These are phyloP conservation scores for Acestrorhynchus altus DNA, from an alignment of 2,797 vertebrate species.

Conservation along the genomic window DNA sequence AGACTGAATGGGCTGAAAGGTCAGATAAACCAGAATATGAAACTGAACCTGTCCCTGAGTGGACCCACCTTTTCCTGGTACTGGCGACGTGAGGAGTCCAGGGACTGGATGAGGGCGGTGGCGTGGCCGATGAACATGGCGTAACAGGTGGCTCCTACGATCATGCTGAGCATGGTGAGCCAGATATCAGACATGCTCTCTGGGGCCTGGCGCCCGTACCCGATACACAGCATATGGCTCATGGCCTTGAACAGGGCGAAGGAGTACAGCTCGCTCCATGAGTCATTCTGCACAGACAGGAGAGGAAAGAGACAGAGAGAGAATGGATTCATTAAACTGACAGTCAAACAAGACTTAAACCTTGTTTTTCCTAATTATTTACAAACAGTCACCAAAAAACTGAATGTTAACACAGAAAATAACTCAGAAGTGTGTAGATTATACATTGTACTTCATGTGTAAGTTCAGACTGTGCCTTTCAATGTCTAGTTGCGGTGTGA, in stretches of 20 bases:
- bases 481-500: no score
- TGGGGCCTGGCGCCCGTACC: slow-evolving; percentile 91
- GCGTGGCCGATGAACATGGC: slow-evolving; percentile 99
- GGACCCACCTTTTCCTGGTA: slow-evolving; percentile 94
- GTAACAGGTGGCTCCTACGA: slow-evolving; percentile 96
- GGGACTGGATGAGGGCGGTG: slow-evolving; percentile 94
- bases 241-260: slow-evolving; percentile 96
- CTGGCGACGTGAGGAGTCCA: slow-evolving; percentile 94
- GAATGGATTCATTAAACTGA: neutral
- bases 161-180: slow-evolving; percentile 99
- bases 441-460: no score
- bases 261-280: slow-evolving; percentile 95
- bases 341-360: neutral
- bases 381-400: neutral
- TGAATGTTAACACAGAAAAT: neutral
- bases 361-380: no score
- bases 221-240: slow-evolving; percentile 98
- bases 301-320: slow-evolving; percentile 16
- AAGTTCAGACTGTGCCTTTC: no score
- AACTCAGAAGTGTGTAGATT: no score
- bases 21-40: no score
- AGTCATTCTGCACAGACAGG: slow-evolving; percentile 84
- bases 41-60: neutral
- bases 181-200: slow-evolving; percentile 98
- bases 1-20: no score